Evolutionary conservation across 2,888 invertebrate species (phyloP).

Genomic region (Trachelus stipa): DNA sequence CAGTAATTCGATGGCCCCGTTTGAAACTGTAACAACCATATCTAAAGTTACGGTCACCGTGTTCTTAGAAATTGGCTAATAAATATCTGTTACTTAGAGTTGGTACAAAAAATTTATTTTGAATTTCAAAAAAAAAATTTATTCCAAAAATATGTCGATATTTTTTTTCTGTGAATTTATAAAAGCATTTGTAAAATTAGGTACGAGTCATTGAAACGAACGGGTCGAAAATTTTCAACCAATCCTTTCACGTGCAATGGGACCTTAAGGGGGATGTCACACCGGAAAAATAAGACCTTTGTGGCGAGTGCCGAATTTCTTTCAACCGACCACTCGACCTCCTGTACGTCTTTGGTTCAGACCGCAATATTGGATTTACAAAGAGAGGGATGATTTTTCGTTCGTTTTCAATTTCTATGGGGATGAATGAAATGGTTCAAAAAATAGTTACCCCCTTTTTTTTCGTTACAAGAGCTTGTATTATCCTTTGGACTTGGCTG

Average conservation of each 20-base stretch:
- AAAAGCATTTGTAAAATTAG: neutral
- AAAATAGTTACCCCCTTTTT: neutral
- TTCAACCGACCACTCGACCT: slow-evolving; percentile 12
- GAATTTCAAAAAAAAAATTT: neutral
- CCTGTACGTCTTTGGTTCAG: neutral
- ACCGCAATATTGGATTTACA: neutral
- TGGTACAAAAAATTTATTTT: neutral
- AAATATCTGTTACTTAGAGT: neutral
- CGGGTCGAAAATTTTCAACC: slow-evolving; percentile 18
- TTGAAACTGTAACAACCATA: neutral
- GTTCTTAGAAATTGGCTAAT: neutral
- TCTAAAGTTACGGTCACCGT: neutral
- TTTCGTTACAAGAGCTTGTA: neutral
- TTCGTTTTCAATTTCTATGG: neutral
- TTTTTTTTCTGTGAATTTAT: too few species aligned
- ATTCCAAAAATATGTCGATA: too few species aligned
- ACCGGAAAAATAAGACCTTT: slow-evolving; percentile 36
- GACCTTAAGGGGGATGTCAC: slow-evolving; percentile 14
- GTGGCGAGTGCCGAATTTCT: slow-evolving; percentile 27
- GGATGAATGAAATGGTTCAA: neutral
- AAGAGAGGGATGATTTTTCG: neutral
- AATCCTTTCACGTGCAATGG: slow-evolving; percentile 22
- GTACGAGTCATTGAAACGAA: slow-evolving; percentile 22
- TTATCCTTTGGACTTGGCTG: neutral
- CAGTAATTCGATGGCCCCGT: neutral